phyloP scores from a whole-genome alignment of 1,140 invertebrate genomes.

The Sesamia nonagrioides region DNA sequence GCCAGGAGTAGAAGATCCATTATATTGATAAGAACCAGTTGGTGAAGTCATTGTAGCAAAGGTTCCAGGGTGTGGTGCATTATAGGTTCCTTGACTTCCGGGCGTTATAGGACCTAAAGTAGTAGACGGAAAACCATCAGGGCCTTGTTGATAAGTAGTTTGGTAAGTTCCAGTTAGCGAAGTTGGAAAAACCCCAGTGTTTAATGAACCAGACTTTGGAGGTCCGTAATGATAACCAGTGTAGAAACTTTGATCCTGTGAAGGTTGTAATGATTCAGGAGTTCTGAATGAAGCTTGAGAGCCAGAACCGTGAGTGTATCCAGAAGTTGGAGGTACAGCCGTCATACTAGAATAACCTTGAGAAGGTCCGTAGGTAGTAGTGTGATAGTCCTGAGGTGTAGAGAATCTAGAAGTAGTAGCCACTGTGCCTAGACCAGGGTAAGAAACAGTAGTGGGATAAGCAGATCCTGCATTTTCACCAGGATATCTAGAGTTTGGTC shows the following conservation, averaged over 20 bases:
- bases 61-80: background rate
- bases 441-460: background rate
- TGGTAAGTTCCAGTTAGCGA: background rate
- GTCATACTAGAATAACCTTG: background rate
- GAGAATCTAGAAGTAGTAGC: background rate
- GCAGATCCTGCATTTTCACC: background rate
- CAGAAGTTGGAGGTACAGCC: background rate
- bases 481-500: background rate
- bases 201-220: background rate
- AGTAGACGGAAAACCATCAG: background rate
- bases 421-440: background rate
- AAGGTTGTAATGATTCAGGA: background rate
- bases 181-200: background rate
- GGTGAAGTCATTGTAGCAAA: background rate
- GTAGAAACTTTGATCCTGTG: background rate
- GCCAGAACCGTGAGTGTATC: background rate
- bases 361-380: slow-evolving; percentile 21
- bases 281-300: background rate
- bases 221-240: slow-evolving; percentile 28
- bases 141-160: background rate
- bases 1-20: background rate
- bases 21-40: background rate
- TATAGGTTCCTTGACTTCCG: background rate
- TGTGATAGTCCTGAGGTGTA: slow-evolving; percentile 13
- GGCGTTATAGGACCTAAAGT: background rate